Evolutionary conservation across 2,888 invertebrate genomes (phyloP).

Genomic region (Bugulina stolonifera): DNA sequence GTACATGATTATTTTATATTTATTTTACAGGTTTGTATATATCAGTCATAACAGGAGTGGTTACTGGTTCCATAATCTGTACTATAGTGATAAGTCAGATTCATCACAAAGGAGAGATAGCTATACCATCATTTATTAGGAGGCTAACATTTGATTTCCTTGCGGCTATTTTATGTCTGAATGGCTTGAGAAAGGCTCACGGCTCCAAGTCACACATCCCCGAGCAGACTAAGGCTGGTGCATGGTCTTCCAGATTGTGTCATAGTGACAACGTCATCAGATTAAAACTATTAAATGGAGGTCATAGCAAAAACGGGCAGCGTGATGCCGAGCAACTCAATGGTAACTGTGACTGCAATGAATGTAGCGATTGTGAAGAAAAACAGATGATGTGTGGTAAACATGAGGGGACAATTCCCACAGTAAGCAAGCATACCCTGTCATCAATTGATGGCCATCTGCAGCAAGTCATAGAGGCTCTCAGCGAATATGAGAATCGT

Average conservation of each 20-base stretch:
- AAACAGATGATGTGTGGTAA: background rate
- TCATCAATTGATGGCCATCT: background rate
- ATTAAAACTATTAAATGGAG: constrained; percentile 2
- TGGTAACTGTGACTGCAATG: background rate
- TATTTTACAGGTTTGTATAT: constrained; percentile 22
- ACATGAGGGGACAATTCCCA: background rate
- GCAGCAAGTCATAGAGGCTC: constrained; percentile 21
- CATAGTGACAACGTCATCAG: background rate
- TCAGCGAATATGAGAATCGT: constrained; percentile 20
- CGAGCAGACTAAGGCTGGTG: background rate
- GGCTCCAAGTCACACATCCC: background rate
- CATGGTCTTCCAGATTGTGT: constrained; percentile 18
- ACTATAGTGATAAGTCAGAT: constrained; percentile 23
- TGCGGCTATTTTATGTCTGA: background rate
- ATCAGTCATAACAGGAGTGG: constrained; percentile 23
- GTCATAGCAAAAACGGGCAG: background rate
- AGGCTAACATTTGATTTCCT: constrained; percentile 18
- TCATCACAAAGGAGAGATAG: constrained; percentile 15
- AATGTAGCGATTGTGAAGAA: background rate
- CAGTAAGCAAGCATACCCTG: background rate
- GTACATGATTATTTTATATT: no score
- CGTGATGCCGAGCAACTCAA: background rate
- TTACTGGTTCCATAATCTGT: constrained; percentile 14
- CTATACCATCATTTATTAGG: background rate
- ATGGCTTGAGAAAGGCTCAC: background rate